phyloP scores from a whole-genome alignment of 2,113 vertebrate genomes.

The Oryzias curvinotus region DNA sequence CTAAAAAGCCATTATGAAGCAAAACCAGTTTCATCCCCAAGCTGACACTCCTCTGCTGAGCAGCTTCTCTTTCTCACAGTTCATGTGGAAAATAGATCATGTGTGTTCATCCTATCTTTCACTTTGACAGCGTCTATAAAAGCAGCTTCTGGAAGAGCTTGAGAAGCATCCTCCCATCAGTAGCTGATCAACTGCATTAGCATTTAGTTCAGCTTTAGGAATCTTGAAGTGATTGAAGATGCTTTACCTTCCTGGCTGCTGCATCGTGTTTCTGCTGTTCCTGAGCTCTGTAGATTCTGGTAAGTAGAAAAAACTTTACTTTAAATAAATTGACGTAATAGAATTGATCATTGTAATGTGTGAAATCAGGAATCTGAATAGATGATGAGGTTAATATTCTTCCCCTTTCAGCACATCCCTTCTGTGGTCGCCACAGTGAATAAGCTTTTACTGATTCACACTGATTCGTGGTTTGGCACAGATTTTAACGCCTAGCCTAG shows the following conservation, averaged over 20 bases:
- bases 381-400: not conserved
- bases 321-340: too few relatives aligned
- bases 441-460: too few relatives aligned
- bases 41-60: conserved; percentile 47
- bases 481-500: too few relatives aligned
- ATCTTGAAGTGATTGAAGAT: conserved; percentile 22
- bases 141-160: too few relatives aligned
- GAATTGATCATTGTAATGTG: too few relatives aligned
- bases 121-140: not conserved
- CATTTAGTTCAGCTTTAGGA: not conserved
- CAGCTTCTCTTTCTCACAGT: not conserved
- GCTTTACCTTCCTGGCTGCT: conserved; percentile 20
- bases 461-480: too few relatives aligned
- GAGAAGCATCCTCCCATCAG: not conserved
- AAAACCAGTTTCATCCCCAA: conserved; percentile 26
- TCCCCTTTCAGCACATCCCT: too few relatives aligned
- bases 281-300: conserved; percentile 46
- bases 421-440: too few relatives aligned
- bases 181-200: not conserved
- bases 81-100: not conserved
- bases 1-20: conserved; percentile 35
- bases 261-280: conserved; percentile 42
- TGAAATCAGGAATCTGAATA: not conserved
- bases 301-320: conserved; percentile 38
- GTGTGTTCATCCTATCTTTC: not conserved